phyloP scores from a whole-genome alignment of 2,888 invertebrate species.

The Macrostomum cliftonense region DNA sequence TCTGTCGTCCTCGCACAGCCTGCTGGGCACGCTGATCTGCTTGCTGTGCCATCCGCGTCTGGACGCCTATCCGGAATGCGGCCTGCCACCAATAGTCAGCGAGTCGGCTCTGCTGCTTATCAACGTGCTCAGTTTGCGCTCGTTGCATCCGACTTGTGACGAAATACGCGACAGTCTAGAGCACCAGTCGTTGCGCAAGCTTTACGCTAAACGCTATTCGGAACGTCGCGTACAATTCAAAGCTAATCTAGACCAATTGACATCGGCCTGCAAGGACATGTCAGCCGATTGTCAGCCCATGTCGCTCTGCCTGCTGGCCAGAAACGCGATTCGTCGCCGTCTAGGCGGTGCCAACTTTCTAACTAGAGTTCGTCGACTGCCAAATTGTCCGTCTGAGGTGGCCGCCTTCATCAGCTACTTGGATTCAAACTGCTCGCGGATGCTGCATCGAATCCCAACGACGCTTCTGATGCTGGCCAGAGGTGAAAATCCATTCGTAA shows the following conservation, averaged over 20 bases:
- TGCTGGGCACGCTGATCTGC: conserved; percentile 10
- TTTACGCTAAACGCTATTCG: conserved; percentile 10
- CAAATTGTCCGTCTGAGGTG: too few species aligned
- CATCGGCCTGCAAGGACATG: background rate
- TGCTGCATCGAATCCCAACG: too few species aligned
- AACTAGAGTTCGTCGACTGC: background rate
- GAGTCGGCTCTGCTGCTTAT: conserved; percentile 10
- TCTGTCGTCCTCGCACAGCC: conserved; percentile 10
- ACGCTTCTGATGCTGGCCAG: too few species aligned
- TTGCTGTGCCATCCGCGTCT: conserved; percentile 10
- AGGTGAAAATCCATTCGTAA: too few species aligned
- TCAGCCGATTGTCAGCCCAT: background rate
- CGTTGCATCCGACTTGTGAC: conserved; percentile 8
- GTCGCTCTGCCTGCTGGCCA: conserved; percentile 4
- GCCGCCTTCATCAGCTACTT: too few species aligned
- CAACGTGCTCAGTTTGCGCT: conserved; percentile 6
- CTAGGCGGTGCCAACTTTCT: conserved; percentile 6
- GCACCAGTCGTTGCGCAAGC: conserved; percentile 10
- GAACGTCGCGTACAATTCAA: conserved; percentile 6
- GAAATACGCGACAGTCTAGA: conserved; percentile 10
- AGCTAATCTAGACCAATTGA: background rate
- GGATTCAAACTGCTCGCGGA: too few species aligned
- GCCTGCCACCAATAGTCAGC: conserved; percentile 7
- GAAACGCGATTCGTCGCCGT: conserved; percentile 1
- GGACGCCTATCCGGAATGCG: background rate